Conservation (phyloP, 2,888 invertebrate genomes). For the Gastracanthus pulcherrimus region DNA sequence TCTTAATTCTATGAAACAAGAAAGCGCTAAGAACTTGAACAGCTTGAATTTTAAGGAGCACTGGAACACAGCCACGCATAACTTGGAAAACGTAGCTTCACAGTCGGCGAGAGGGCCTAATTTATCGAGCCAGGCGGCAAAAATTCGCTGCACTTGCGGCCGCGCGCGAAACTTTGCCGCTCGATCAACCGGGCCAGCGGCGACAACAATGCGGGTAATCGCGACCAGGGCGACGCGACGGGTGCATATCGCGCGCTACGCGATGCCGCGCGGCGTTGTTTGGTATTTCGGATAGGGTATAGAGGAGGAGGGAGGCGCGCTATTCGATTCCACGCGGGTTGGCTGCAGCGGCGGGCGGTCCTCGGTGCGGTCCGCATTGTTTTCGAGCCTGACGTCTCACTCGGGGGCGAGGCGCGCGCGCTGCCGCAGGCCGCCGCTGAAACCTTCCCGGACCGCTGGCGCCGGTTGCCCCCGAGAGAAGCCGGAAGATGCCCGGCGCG, state of each 20-base stretch:
- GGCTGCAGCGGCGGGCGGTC: conserved; percentile 52
- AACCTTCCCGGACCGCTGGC: conserved; percentile 10
- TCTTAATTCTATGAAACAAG: too few relatives aligned
- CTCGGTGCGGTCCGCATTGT: conserved; percentile 67
- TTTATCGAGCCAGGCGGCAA: too few relatives aligned
- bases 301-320: too few relatives aligned
- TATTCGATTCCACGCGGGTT: conserved; percentile 66
- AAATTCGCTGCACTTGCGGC: too few relatives aligned
- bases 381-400: conserved; percentile 67
- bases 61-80: too few relatives aligned
- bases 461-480: not conserved
- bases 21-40: too few relatives aligned
- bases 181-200: not conserved
- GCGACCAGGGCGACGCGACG: not conserved
- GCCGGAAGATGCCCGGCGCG: conserved; percentile 10
- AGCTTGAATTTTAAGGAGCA: too few relatives aligned
- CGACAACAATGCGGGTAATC: conserved; percentile 10
- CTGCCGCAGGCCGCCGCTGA: conserved; percentile 5
- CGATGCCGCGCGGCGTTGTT: conserved; percentile 7
- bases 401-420: conserved; percentile 52
- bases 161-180: too few relatives aligned
- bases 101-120: too few relatives aligned
- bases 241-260: not conserved
- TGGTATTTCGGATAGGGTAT: conserved; percentile 45
- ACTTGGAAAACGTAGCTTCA: too few relatives aligned